phyloP scores from a whole-genome alignment of 2,888 invertebrate species.

The Mechanitis mazaeus region DNA sequence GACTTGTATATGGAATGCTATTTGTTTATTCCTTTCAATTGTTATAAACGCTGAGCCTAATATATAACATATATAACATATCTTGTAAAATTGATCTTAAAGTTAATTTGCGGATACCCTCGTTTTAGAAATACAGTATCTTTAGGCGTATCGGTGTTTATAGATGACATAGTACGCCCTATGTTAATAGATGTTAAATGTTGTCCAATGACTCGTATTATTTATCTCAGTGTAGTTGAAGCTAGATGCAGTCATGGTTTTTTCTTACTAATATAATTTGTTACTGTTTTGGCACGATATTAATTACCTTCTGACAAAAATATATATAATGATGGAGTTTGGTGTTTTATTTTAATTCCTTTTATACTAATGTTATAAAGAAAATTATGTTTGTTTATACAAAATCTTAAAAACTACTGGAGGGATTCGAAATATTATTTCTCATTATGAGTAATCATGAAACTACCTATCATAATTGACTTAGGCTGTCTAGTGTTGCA shows the following conservation, averaged over 20 bases:
- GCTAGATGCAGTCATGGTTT: slow-evolving; percentile 74
- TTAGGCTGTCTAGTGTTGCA: no score
- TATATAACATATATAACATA: no score
- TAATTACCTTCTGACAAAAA: slow-evolving; percentile 76
- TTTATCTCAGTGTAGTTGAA: slow-evolving; percentile 66
- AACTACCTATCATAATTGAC: no score
- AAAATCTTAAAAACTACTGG: no score
- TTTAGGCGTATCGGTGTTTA: slow-evolving; percentile 72
- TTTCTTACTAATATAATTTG: slow-evolving; percentile 74
- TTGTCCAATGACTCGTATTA: slow-evolving; percentile 56
- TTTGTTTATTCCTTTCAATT: background rate
- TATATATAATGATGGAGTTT: slow-evolving; percentile 72
- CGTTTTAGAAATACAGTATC: slow-evolving; percentile 53
- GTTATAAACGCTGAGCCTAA: background rate
- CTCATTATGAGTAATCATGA: no score
- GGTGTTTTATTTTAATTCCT: slow-evolving; percentile 55
- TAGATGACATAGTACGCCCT: slow-evolving; percentile 51
- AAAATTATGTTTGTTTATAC: no score
- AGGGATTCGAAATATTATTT: no score
- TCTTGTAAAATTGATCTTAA: background rate
- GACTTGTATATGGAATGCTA: background rate
- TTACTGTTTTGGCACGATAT: slow-evolving; percentile 77
- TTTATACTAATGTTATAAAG: no score
- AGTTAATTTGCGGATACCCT: slow-evolving; percentile 39
- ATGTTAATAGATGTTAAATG: slow-evolving; percentile 70